Percentiles rank a stretch among this genome's conserved stretches.
Evolutionary conservation across 1,140 invertebrate species (phyloP).

Genomic region (Atopsyche davidsoni): DNA sequence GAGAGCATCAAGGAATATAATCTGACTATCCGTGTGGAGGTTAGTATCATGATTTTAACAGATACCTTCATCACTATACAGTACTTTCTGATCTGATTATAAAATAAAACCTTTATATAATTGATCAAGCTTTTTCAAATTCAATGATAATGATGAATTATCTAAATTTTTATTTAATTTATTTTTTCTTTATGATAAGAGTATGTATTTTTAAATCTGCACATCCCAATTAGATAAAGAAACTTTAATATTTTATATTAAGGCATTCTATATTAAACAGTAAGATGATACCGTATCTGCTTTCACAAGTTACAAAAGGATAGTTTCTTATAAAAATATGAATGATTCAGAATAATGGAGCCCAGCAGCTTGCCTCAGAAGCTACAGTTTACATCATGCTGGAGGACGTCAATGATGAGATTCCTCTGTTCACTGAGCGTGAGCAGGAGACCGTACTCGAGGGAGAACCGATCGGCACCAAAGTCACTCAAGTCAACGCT

Average conservation of each 20-base stretch:
- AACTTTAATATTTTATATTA: too few species aligned
- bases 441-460: conserved; percentile 92
- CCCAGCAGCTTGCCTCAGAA: conserved; percentile 89
- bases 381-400: conserved; percentile 89
- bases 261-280: too few species aligned
- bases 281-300: too few species aligned
- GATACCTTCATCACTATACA: too few species aligned
- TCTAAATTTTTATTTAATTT: not conserved
- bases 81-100: too few species aligned
- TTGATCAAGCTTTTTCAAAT: too few species aligned
- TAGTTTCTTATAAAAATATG: too few species aligned
- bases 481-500: conserved; percentile 93
- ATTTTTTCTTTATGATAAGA: not conserved
- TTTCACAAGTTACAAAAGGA: too few species aligned
- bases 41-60: too few species aligned
- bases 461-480: conserved; percentile 87
- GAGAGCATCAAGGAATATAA: conserved; percentile 95
- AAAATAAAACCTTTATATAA: too few species aligned
- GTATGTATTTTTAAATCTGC: too few species aligned
- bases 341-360: conserved; percentile 90
- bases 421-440: conserved; percentile 88
- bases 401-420: conserved; percentile 95
- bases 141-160: conserved; percentile 11
- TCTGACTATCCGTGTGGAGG: conserved; percentile 91
- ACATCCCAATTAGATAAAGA: too few species aligned